Evolutionary conservation across 2,797 vertebrate species (phyloP).

Genomic region (Ceyx erithaca): DNA sequence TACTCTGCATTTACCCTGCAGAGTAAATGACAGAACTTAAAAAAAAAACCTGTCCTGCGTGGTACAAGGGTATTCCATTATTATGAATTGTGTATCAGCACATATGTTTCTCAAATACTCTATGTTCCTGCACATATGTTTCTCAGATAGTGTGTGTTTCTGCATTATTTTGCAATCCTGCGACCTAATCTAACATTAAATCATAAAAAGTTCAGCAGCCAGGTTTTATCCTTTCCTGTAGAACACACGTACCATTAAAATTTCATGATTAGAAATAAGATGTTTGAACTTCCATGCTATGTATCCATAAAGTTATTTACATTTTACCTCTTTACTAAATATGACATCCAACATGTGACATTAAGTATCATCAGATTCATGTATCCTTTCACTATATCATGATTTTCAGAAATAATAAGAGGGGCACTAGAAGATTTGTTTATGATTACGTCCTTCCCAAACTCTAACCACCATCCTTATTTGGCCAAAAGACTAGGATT

Average conservation of each 20-base stretch:
- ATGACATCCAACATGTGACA: neutral
- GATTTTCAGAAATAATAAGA: neutral
- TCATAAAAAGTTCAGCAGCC: neutral
- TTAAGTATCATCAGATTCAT: neutral
- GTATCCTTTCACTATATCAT: neutral
- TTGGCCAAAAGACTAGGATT: neutral
- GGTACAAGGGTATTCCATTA: neutral
- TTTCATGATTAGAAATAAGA: neutral
- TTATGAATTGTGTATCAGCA: neutral
- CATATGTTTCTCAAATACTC: slow-evolving; percentile 11
- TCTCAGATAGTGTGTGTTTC: slow-evolving; percentile 11
- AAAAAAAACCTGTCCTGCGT: neutral
- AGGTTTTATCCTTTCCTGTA: neutral
- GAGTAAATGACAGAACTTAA: neutral
- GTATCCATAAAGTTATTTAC: neutral
- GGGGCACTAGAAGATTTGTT: neutral
- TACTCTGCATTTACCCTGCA: neutral
- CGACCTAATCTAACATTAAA: slow-evolving; percentile 15
- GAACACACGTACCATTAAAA: neutral
- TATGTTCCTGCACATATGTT: slow-evolving; percentile 24
- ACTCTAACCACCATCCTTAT: neutral
- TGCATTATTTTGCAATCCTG: slow-evolving; percentile 21
- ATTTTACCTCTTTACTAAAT: neutral
- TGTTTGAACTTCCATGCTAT: neutral
- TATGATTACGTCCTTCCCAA: neutral